phyloP scores from a whole-genome alignment of 2,888 invertebrate genomes.

The Calameuta idolon region DNA sequence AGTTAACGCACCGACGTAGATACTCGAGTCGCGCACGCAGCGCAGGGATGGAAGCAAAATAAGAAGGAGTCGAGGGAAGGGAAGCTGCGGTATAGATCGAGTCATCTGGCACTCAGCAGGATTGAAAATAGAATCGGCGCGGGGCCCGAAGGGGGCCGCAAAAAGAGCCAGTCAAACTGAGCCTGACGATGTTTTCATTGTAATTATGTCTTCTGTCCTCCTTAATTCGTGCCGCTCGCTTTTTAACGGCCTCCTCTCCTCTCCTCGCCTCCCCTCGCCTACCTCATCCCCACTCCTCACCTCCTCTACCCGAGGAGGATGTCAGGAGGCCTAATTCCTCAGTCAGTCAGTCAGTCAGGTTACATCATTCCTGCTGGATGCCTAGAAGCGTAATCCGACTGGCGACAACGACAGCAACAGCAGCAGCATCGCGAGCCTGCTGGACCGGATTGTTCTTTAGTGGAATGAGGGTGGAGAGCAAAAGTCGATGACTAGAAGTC shows the following conservation, averaged over 20 bases:
- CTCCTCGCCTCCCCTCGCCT: constrained; percentile 11
- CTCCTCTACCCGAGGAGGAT: neutral
- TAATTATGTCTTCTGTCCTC: constrained; percentile 44
- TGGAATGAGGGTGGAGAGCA: neutral
- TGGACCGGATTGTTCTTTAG: neutral
- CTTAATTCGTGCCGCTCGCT: constrained; percentile 25
- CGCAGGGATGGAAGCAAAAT: neutral
- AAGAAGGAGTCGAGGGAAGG: neutral
- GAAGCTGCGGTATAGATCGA: constrained; percentile 36
- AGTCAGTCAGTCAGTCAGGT: neutral
- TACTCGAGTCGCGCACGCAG: constrained; percentile 5
- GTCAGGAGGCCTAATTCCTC: neutral
- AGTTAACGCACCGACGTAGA: neutral
- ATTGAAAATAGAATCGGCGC: constrained; percentile 61
- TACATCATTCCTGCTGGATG: neutral
- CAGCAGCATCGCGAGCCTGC: neutral
- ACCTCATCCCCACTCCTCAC: constrained; percentile 13
- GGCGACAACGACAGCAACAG: neutral
- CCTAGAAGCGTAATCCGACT: neutral
- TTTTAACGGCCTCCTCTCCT: neutral
- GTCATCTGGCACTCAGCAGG: constrained; percentile 64
- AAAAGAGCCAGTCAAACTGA: constrained; percentile 39
- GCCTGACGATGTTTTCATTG: constrained; percentile 61
- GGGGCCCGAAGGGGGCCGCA: constrained; percentile 27
- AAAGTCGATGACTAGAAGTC: neutral